Base-by-base conservation (phyloP, 1,140 invertebrate species). In the Caerostris extrusa region DNA sequence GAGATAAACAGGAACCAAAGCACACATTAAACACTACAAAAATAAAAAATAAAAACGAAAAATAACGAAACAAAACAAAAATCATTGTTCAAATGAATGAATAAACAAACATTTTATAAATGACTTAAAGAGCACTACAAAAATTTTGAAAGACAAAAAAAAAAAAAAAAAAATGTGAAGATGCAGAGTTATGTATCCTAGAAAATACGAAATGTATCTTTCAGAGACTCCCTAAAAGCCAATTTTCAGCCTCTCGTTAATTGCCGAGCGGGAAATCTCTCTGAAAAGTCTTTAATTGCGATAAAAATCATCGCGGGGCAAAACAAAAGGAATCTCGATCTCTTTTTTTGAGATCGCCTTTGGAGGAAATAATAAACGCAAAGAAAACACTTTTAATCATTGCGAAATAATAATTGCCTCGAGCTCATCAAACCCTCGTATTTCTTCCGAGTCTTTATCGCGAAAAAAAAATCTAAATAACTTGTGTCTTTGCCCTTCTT, bases 331-430 rank as follows among this genome's bases (percentile, higher is more conserved):
- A 83, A 56, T 3, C 56, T 5, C 55, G 86, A 64, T 88, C 64
- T 64, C 57, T 53, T 60, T 88, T 64, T 88, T 88, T 88, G 19
- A 88, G 61, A 88, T 88, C 58, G 50, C 10, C 85, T 34, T 10
- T 88, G 34, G 7, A 83, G 57, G n/a, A 83, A 34, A 87, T 60
- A 88, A 88, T 34, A 64, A 88, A 53, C 17, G 82, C 7, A 85
- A 85, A 85, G 57, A 58, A 60, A 85, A 67, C 86, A 53, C 50
- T 60, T 64, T 87, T 88, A 88, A 88, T 88, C 60, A 88, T 53
- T 55, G 86, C 34, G 14, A 14, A 64, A 19, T 53, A 57, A 88
- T 88, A 64, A 88, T 67, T 88, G 60, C 86, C 60, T 50, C 2
- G 2, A 88, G 86, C 60, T 88, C 50, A 88, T 67, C 86, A 88